Evolutionary conservation across 1,140 invertebrate genomes (phyloP), one percentile per base, ranked within the genome.

Genomic region (Drosophila parvula): DNA sequence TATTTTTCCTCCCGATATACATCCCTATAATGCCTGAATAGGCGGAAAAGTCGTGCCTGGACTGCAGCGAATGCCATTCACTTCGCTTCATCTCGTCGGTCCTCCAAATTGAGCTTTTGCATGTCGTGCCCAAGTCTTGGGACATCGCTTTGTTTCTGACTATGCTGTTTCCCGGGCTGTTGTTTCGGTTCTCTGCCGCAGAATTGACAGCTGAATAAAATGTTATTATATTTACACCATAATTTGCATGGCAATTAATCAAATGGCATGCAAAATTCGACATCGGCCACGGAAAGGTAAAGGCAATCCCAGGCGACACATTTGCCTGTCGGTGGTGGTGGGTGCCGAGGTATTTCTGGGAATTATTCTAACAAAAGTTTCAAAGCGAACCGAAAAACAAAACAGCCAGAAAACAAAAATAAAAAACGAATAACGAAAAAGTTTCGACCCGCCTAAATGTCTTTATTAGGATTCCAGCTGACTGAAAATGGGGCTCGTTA

Each of bases 201-300:
- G 57, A 89, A 89, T 89, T 89, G 84, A 89, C 84, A 89, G 84
- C 85, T 89, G 84, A 89, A 89, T 89, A 89, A 89, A 89, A 89
- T 89, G 84, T 89, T 89, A 89, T 89, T 89, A 89, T 89, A 89
- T 89, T 89, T 89, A 89, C 84, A 89, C 84, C 84, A 89, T 89
- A 89, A 89, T 89, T 89, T 89, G 84, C 84, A 89, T 89, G 84
- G 84, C 84, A 89, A 89, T 89, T 89, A 89, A 89, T 89, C 84
- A 89, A 89, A 90, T 89, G 84, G 84, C 84, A 89, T 89, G 84
- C 84, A 74, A 84, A 88, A 90, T 89, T 88, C 76, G 81, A 76
- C 74, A 62, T 51, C 43, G 73, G 73, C 58, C 40, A 47, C 48
- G 56, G 59, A 70, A 53, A 44, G 69, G 58, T 59, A 55, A 65